Evolutionary conservation across 2,888 invertebrate genomes (phyloP).

Genomic region (Metellina segmentata): DNA sequence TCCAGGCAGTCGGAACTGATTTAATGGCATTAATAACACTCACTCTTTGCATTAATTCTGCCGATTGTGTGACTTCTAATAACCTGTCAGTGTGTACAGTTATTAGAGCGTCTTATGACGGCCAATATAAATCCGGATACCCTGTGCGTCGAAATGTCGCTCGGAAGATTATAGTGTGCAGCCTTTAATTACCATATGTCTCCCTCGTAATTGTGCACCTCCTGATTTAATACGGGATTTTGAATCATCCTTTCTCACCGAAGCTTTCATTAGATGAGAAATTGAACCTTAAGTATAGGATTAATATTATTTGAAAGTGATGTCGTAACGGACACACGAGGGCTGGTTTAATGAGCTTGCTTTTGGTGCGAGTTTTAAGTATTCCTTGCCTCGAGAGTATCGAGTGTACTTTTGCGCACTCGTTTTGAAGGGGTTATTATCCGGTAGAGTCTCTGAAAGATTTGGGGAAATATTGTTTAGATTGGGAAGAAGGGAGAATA

Average conservation of each 20-base stretch:
- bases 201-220: conserved; percentile 35
- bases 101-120: conserved; percentile 18
- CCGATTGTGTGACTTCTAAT: not conserved
- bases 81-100: not conserved
- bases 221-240: conserved; percentile 60
- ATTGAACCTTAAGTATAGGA: conserved; percentile 59
- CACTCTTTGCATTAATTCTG: not conserved
- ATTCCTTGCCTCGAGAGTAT: not conserved
- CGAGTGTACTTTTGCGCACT: not conserved
- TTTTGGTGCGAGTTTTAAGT: not conserved
- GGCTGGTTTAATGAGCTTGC: conserved; percentile 25
- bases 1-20: not conserved
- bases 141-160: not conserved
- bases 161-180: conserved; percentile 40
- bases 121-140: conserved; percentile 5
- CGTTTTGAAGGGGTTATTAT: not conserved
- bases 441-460: not conserved
- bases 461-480: not conserved
- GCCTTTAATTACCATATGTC: conserved; percentile 52
- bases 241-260: conserved; percentile 42
- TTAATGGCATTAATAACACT: not conserved
- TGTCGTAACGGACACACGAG: not conserved
- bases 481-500: not conserved
- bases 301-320: conserved; percentile 41
- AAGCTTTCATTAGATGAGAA: conserved; percentile 52